Evolutionary conservation across 2,113 vertebrate species (phyloP).

Genomic region (Dromaius novaehollandiae): DNA sequence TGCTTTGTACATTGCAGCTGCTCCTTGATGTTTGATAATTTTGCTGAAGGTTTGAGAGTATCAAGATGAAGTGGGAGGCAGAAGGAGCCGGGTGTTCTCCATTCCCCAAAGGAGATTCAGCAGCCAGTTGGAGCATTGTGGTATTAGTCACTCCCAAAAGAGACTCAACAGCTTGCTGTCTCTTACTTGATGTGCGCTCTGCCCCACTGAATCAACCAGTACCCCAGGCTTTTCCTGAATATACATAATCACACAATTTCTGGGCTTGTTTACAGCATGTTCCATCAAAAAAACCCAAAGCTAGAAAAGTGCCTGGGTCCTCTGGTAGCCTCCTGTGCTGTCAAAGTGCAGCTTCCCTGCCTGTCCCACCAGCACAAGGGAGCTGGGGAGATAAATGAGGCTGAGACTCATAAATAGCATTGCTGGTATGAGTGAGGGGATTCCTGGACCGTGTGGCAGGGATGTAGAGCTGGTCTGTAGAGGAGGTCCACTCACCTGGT

Average conservation of each 20-base stretch:
- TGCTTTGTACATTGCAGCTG: neutral
- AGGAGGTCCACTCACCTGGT: neutral
- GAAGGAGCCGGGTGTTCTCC: too few species aligned
- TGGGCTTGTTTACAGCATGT: neutral
- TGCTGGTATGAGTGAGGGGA: too few species aligned
- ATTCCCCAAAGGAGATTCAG: too few species aligned
- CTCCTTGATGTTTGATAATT: neutral
- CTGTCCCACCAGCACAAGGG: neutral
- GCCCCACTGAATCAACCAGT: neutral
- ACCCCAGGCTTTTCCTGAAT: neutral
- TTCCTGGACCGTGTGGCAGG: neutral
- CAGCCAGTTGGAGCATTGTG: too few species aligned
- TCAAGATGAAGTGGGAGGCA: neutral
- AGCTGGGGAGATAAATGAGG: accelerated
- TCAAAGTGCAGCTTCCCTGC: neutral
- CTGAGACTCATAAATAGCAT: neutral
- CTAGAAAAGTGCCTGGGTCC: neutral
- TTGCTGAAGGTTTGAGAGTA: neutral
- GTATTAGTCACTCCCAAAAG: too few species aligned
- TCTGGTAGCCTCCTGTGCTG: neutral
- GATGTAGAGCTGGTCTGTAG: neutral
- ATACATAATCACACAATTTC: neutral
- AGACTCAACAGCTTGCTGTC: too few species aligned
- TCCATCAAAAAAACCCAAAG: neutral
- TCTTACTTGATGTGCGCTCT: too few species aligned